Percentiles rank a stretch among this genome's conserved stretches.
Conservation (phyloP, 2,888 invertebrate genomes). For the Crossocerus cetratus region DNA sequence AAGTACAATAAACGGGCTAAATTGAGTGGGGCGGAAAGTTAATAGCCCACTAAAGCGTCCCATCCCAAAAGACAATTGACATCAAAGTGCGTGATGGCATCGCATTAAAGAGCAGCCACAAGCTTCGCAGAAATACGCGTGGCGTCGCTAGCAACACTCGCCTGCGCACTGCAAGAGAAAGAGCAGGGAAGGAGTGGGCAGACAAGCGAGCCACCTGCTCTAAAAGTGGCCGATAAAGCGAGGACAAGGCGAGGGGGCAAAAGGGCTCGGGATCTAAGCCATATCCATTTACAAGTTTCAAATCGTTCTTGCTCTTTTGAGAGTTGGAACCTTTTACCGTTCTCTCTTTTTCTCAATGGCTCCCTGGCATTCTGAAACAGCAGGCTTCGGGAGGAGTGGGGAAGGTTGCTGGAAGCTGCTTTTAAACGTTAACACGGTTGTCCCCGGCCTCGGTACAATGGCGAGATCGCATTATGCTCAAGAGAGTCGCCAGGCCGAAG, state of each 20-base stretch:
- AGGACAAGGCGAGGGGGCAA: constrained; percentile 10
- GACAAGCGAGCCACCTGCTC: no score
- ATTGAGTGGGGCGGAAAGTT: no score
- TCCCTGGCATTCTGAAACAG: constrained; percentile 68
- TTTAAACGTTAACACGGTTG: constrained; percentile 69
- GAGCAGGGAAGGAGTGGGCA: no score
- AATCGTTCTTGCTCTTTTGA: constrained; percentile 69
- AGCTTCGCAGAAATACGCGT: no score
- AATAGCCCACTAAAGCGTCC: no score
- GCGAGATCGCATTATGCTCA: constrained; percentile 70
- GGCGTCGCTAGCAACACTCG: no score
- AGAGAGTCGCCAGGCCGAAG: constrained; percentile 33
- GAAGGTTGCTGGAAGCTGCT: constrained; percentile 37
- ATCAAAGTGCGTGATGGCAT: no score
- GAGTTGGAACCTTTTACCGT: constrained; percentile 70
- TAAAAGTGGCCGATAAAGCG: constrained; percentile 2
- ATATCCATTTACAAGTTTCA: constrained; percentile 72
- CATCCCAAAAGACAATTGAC: no score
- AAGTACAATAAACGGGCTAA: no score
- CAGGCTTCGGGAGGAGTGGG: constrained; percentile 29
- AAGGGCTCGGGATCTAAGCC: constrained; percentile 54
- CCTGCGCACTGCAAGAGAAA: no score
- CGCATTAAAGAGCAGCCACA: no score
- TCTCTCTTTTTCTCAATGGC: constrained; percentile 61
- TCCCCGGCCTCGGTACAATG: constrained; percentile 55